Evolutionary conservation across 2,113 vertebrate species (phyloP).

Genomic region (Rhabdomys dilectus): DNA sequence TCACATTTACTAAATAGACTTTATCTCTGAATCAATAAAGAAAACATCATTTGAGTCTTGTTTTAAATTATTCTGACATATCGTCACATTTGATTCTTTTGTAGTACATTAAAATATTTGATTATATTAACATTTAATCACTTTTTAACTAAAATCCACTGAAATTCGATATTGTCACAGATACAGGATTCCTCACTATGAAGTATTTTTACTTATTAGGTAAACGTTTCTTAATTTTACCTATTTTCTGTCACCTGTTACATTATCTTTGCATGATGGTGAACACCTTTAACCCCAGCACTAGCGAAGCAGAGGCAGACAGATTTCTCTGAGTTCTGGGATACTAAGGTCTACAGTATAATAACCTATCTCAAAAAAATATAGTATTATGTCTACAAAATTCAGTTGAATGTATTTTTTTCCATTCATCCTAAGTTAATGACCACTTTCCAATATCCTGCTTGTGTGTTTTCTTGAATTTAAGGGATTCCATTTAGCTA

Average conservation of each 20-base stretch:
- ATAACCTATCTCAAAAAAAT: neutral
- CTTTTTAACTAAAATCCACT: neutral
- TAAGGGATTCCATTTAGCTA: slow-evolving; percentile 40
- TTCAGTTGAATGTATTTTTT: neutral
- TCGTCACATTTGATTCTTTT: neutral
- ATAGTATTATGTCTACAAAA: neutral
- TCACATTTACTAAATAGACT: neutral
- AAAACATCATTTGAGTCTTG: neutral
- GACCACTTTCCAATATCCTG: neutral
- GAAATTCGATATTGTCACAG: neutral
- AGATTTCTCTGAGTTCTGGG: neutral
- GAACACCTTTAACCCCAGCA: neutral
- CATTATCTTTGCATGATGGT: neutral
- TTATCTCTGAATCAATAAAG: neutral
- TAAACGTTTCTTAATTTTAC: neutral
- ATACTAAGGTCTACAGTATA: neutral
- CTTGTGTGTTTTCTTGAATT: slow-evolving; percentile 45
- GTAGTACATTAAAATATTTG: neutral
- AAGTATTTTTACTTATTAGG: neutral
- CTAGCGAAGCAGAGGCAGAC: neutral
- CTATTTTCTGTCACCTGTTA: neutral
- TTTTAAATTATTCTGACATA: neutral
- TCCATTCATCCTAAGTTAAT: neutral
- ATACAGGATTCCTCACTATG: neutral
- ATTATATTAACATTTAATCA: neutral